A percentile compares a stretch with the other conserved stretches of the same genome.
These are phyloP conservation scores for Leptinotarsa tumamoca DNA, from an alignment of 2,888 invertebrate genomes.

Conservation along the genomic window DNA sequence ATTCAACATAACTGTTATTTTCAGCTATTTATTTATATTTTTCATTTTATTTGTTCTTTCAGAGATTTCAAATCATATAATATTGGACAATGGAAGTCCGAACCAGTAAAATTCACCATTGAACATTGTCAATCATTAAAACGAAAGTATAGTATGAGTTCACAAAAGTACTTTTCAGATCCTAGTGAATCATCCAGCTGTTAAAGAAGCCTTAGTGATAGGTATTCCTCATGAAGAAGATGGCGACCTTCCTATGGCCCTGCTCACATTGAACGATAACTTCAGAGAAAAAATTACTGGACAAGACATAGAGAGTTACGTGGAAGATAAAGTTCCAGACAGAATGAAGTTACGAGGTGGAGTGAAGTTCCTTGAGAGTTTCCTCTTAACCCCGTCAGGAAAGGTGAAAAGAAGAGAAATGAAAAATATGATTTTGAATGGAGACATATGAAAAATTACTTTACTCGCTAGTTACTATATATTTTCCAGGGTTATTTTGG, in stretches of 20 bases:
- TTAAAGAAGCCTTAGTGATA: slow-evolving; percentile 55
- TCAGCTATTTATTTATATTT: too few relatives aligned
- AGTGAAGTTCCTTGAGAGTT: slow-evolving; percentile 54
- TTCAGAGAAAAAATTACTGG: slow-evolving; percentile 38
- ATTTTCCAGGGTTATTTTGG: too few relatives aligned
- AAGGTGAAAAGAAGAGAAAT: slow-evolving; percentile 56
- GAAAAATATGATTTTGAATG: slow-evolving; percentile 49
- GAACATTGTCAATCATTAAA: too few relatives aligned
- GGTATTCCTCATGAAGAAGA: slow-evolving; percentile 60
- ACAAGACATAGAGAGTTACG: slow-evolving; percentile 56
- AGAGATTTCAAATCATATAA: too few relatives aligned
- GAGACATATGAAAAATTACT: slow-evolving; percentile 34
- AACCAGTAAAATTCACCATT: too few relatives aligned
- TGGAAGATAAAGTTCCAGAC: slow-evolving; percentile 57
- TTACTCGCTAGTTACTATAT: background rate
- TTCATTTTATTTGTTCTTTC: too few relatives aligned
- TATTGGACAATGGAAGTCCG: too few relatives aligned
- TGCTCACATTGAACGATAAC: slow-evolving; percentile 50
- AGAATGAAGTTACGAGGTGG: slow-evolving; percentile 60
- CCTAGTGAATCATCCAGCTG: slow-evolving; percentile 58
- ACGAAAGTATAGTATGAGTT: too few relatives aligned
- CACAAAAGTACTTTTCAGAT: slow-evolving; percentile 38
- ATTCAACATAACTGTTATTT: too few relatives aligned
- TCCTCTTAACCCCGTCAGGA: slow-evolving; percentile 61
- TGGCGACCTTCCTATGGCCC: slow-evolving; percentile 59